Percentiles rank a stretch among this genome's conserved stretches.
These are phyloP conservation scores for Pangasius mekongensis DNA, from an alignment of 2,797 vertebrate species.

Conservation along the genomic window DNA sequence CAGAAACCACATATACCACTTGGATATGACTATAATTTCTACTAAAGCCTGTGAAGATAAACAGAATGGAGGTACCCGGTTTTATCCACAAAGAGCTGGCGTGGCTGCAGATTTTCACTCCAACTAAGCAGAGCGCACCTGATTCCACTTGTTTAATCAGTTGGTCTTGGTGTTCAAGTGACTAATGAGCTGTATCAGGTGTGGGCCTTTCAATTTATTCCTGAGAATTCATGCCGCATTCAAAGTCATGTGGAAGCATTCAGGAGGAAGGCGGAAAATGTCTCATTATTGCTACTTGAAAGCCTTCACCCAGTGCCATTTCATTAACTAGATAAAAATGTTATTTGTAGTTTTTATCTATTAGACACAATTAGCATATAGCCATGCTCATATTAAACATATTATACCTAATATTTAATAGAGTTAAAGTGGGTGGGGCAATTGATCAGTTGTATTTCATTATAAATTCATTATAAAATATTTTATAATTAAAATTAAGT, in stretches of 20 bases:
- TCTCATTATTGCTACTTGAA: neutral
- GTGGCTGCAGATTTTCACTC: neutral
- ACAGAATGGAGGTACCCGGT: neutral
- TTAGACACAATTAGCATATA: neutral
- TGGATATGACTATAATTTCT: neutral
- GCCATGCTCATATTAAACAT: neutral
- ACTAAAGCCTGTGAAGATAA: neutral
- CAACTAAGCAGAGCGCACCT: neutral
- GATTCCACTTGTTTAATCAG: slow-evolving; percentile 30
- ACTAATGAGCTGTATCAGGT: neutral
- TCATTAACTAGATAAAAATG: neutral
- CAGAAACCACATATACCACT: neutral
- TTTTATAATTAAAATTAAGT: neutral
- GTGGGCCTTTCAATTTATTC: neutral
- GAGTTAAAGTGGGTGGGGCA: neutral
- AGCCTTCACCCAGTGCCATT: neutral
- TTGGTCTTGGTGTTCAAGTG: neutral
- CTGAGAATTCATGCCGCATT: neutral
- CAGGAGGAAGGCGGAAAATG: neutral
- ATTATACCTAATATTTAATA: neutral
- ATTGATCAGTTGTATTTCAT: neutral
- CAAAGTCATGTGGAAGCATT: neutral
- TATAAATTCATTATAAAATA: neutral
- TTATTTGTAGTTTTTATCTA: neutral
- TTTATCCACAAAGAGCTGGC: neutral